Conservation (phyloP, 2,113 vertebrate species). For the Semnornis frantzii region DNA sequence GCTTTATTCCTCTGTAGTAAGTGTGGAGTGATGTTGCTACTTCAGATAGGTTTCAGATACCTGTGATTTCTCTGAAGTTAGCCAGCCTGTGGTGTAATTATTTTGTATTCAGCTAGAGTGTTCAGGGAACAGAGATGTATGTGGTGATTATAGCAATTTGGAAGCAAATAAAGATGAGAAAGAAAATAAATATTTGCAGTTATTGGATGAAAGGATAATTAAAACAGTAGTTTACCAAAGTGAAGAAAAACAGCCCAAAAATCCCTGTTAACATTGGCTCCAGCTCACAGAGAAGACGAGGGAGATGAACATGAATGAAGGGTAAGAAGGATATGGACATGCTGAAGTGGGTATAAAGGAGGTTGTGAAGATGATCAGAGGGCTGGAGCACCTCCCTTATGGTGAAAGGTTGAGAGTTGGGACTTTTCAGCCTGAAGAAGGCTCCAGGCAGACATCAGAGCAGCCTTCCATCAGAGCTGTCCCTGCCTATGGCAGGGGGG, state of each 20-base stretch:
- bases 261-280: not conserved
- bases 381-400: no score
- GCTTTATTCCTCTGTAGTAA: slow-evolving; percentile 11
- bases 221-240: not conserved
- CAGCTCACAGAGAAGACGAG: not conserved
- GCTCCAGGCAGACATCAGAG: no score
- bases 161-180: not conserved
- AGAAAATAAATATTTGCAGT: not conserved
- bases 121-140: not conserved
- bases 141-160: not conserved
- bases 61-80: slow-evolving; percentile 6
- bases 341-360: no score
- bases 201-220: not conserved
- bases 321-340: no score
- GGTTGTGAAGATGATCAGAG: no score
- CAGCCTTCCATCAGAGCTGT: no score
- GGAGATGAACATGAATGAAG: not conserved
- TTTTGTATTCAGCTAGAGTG: not conserved
- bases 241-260: not conserved
- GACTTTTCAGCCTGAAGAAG: no score
- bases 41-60: not conserved
- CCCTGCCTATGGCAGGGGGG: no score
- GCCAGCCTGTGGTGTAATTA: not conserved
- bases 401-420: no score
- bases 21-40: not conserved